Evolutionary conservation across 2,113 vertebrate genomes (phyloP).

Genomic region (Elgaria multicarinata): DNA sequence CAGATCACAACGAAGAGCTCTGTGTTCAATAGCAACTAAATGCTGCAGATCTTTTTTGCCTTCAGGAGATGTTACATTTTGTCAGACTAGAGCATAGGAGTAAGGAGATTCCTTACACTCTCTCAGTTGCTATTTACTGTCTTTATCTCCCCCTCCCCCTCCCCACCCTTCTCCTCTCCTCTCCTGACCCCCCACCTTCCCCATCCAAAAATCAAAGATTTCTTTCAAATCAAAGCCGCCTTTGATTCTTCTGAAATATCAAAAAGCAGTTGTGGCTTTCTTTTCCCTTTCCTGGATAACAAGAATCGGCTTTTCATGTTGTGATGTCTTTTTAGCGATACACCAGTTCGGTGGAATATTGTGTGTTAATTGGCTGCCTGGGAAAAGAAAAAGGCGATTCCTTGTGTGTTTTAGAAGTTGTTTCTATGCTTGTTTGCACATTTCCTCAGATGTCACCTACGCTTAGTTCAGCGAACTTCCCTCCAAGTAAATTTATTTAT

Average conservation of each 20-base stretch:
- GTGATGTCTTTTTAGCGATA: not conserved
- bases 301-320: not conserved
- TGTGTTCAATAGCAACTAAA: rapidly evolving
- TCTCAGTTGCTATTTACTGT: not conserved
- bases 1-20: not conserved
- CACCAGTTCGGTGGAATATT: too few species aligned
- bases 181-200: too few species aligned
- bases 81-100: not conserved
- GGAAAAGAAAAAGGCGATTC: not conserved
- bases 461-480: not conserved
- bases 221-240: conserved; percentile 1
- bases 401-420: not conserved
- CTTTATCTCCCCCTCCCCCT: too few species aligned
- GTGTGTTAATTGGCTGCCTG: not conserved
- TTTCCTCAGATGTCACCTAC: not conserved
- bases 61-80: not conserved
- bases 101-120: not conserved
- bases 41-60: not conserved
- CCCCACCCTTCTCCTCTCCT: too few species aligned
- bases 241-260: not conserved
- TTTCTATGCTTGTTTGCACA: not conserved
- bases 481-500: too few species aligned
- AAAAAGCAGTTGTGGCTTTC: not conserved
- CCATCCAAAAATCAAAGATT: conserved; percentile 7
- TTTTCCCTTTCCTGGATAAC: not conserved